Evolutionary conservation across 2,888 invertebrate species (phyloP).

Genomic region (Rhogogaster chlorosoma): DNA sequence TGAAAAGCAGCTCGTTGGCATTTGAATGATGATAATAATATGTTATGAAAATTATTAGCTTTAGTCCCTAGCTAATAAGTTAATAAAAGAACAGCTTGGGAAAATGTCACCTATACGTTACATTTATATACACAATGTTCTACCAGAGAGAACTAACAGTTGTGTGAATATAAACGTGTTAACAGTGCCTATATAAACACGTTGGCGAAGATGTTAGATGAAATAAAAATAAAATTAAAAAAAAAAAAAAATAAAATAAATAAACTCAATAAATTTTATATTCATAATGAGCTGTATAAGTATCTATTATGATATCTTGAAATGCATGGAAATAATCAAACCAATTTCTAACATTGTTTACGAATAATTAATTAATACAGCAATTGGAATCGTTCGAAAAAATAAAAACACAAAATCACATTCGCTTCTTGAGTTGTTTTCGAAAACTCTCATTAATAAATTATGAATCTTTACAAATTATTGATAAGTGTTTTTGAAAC

Average conservation of each 20-base stretch:
- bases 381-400: not conserved
- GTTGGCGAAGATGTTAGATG: not conserved
- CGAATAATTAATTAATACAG: not conserved
- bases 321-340: slow-evolving; percentile 21
- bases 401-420: not conserved
- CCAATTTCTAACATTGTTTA: not conserved
- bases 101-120: not conserved
- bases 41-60: not conserved
- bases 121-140: not conserved
- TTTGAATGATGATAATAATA: not conserved
- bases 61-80: not conserved
- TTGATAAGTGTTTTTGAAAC: not conserved
- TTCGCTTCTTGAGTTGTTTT: not conserved
- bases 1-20: not conserved
- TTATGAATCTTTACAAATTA: not conserved
- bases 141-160: not conserved
- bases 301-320: not conserved
- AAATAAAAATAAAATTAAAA: not conserved
- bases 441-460: not conserved
- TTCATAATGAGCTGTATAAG: not conserved
- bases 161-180: not conserved
- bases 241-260: not conserved
- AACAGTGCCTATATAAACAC: not conserved
- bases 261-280: not conserved
- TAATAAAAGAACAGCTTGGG: not conserved